Evolutionary conservation across 53 echinoderm and acorn worm genomes (phyloP).

Genomic region (Pentamera pediparva): DNA sequence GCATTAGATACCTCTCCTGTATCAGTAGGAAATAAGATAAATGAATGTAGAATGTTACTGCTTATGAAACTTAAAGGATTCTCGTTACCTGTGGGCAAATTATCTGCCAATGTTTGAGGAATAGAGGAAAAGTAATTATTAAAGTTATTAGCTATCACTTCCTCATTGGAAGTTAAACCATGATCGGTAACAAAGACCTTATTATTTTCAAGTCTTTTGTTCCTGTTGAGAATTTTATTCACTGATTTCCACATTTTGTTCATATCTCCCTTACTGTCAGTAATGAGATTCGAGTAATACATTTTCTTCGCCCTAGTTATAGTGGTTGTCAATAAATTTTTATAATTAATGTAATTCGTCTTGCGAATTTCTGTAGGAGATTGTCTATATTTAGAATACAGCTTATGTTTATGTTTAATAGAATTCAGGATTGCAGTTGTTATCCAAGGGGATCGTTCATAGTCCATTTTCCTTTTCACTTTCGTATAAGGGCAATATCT

Average conservation of each 20-base stretch:
- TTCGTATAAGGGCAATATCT: too few relatives aligned
- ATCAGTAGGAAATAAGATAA: too few relatives aligned
- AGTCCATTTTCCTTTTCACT: background rate
- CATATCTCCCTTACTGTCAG: background rate
- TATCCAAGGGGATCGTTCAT: background rate
- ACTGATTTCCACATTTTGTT: background rate
- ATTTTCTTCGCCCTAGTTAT: background rate
- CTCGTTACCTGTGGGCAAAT: too few relatives aligned
- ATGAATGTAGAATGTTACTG: too few relatives aligned
- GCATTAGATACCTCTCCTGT: too few relatives aligned
- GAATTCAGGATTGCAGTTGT: too few relatives aligned
- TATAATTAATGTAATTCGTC: background rate
- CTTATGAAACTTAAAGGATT: too few relatives aligned
- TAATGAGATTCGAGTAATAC: background rate
- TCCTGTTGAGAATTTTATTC: background rate
- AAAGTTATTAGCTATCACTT: background rate
- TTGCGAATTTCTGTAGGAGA: background rate
- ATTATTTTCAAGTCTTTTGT: background rate
- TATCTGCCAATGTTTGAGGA: too few relatives aligned
- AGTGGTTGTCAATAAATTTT: background rate
- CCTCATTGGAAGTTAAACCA: background rate
- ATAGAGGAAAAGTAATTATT: background rate
- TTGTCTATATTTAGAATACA: too few relatives aligned
- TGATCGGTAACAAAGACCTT: background rate
- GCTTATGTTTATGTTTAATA: too few relatives aligned